Base-by-base conservation (phyloP, 2,797 vertebrate species). In the Huso huso region DNA sequence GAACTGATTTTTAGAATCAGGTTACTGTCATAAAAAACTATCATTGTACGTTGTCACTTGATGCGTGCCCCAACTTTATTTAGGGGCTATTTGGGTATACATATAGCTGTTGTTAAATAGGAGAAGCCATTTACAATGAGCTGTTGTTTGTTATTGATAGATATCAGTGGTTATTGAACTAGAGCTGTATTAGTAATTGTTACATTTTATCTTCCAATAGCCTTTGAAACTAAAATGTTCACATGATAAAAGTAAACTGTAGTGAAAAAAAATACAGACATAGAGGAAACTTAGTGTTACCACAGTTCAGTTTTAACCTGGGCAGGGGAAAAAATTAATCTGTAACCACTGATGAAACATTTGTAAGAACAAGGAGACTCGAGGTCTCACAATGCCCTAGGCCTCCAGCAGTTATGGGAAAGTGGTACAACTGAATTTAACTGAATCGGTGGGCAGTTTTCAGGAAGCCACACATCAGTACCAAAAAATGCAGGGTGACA, bases 361-460 rank as follows among this genome's bases (percentile, higher is more conserved):
- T n/a, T 58, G 55, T 10, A 6, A 12, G 55, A 13, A 13, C 13
- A 58, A 58, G 55, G 13, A 13, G 55, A 58, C 13, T 13, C 7
- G 13, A 58, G 12, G 55, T 10, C 55, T 11, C 55, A 58, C 13
- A 11, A 7, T 10, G 55, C 12, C 55, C 13, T 58, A 6, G 13
- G 9, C 55, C 55, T 10, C 55, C 12, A n/a, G 55, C 55, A 58
- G 75, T 72, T 72, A 76, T 76, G 57, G 73, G 78, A 80, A 82
- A 80, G 78, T 79, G 81, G 80, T 83, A 74, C 77, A 86, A 84
- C 82, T 18, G 80, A 72, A 82, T 79, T 15, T 63, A 9, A 7
- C 15, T 67, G 62, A 10, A 12, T n/a, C 57, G 3, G 37, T 23
- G 55, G 48, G 53, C 48, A 49, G 18, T 53, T 48, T 55, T 37